These are phyloP conservation scores for Thalassoma bifasciatum DNA, from an alignment of 2,113 vertebrate genomes.

Conservation along the genomic window DNA sequence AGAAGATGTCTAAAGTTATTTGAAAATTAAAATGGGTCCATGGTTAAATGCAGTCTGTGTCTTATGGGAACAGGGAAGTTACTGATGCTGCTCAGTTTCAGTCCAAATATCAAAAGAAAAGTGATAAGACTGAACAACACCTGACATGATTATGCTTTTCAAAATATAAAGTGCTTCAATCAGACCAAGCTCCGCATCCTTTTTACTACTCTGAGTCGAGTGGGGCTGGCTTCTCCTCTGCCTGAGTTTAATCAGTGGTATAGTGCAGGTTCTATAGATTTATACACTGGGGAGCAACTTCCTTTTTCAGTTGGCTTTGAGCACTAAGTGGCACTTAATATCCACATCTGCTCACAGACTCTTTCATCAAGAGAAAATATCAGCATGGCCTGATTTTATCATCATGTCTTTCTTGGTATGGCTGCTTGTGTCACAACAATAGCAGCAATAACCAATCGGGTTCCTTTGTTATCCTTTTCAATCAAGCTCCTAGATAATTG, in stretches of 20 bases:
- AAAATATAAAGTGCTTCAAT: conserved; percentile 24
- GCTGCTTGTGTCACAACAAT: neutral
- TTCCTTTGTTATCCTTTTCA: neutral
- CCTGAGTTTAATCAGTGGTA: neutral
- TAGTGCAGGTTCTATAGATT: neutral
- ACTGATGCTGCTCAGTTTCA: neutral
- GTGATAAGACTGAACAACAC: neutral
- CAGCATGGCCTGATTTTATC: neutral
- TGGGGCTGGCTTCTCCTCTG: conserved; percentile 1
- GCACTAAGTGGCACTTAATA: conserved; percentile 5
- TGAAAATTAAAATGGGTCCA: too few relatives aligned
- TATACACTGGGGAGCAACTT: neutral
- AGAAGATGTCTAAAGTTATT: too few relatives aligned
- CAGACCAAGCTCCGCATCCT: conserved; percentile 2
- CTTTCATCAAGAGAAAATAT: neutral
- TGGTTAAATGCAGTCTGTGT: neutral
- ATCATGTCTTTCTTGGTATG: neutral
- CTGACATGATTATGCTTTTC: neutral
- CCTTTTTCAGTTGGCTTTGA: neutral
- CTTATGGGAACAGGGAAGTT: neutral
- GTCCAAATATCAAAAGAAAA: neutral
- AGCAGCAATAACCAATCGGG: neutral
- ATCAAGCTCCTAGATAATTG: neutral
- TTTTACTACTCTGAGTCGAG: neutral
- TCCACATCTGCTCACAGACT: neutral